Evolutionary conservation across 2,888 invertebrate species (phyloP).

Genomic region (Pseudanteris insignis): DNA sequence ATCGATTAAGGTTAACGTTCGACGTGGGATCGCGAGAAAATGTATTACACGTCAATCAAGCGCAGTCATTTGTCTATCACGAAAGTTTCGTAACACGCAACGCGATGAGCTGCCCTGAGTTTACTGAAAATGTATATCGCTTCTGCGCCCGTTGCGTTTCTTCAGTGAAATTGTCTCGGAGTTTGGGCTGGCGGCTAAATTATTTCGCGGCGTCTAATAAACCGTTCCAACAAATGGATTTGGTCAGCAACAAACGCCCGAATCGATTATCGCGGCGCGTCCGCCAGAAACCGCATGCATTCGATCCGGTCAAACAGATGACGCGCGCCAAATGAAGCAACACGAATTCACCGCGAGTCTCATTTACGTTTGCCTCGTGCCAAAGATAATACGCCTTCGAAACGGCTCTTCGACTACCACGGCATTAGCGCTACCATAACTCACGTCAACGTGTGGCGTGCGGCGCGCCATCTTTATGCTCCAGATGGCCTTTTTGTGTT

Average conservation of each 20-base stretch:
- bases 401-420: no score
- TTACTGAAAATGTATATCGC: conserved; percentile 42
- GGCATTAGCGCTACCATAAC: no score
- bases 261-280: not conserved
- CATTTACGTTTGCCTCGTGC: no score
- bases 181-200: conserved; percentile 14
- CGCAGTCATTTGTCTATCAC: conserved; percentile 39
- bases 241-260: conserved; percentile 2
- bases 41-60: conserved; percentile 44
- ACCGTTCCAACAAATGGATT: conserved; percentile 10
- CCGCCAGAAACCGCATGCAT: no score
- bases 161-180: conserved; percentile 23
- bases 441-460: no score
- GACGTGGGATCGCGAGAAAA: conserved; percentile 38
- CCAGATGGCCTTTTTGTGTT: not conserved
- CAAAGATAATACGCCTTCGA: no score
- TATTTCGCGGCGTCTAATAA: conserved; percentile 12
- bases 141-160: conserved; percentile 8
- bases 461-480: no score
- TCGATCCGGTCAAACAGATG: no score
- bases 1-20: conserved; percentile 44
- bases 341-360: no score
- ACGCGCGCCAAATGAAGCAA: no score
- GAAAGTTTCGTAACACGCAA: conserved; percentile 42
- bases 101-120: conserved; percentile 27